Conservation (phyloP, 2,797 vertebrate species). For the Gymnothorax reevesii region DNA sequence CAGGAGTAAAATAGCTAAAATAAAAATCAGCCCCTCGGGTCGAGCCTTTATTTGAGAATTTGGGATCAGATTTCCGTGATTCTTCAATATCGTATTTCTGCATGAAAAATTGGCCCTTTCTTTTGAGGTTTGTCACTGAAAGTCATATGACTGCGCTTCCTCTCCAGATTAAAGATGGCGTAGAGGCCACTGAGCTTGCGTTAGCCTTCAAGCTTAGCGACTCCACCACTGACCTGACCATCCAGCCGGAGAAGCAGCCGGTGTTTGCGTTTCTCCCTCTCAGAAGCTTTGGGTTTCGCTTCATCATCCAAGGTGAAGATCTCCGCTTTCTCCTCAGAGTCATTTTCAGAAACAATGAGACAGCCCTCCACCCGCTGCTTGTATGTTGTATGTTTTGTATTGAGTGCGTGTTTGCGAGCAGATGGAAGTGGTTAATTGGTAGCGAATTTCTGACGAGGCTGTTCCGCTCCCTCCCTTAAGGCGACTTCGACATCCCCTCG, state of each 20-base stretch:
- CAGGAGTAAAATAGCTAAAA: not conserved
- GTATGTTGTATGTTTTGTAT: not conserved
- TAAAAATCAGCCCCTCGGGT: not conserved
- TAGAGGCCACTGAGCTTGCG: constrained; percentile 75
- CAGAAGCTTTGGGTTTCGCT: constrained; percentile 79
- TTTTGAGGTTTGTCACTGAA: not conserved
- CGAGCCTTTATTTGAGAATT: not conserved
- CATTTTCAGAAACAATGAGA: not conserved
- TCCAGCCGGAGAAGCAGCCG: constrained; percentile 73
- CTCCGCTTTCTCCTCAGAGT: not conserved
- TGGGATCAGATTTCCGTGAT: not conserved
- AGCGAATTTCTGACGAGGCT: not conserved
- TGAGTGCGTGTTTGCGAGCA: not conserved
- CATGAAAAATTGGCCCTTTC: not conserved
- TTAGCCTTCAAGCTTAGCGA: constrained; percentile 73
- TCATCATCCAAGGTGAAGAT: constrained; percentile 75
- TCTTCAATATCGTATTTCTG: not conserved
- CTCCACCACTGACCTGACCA: constrained; percentile 38
- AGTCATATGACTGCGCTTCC: constrained; percentile 17
- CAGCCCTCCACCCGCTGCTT: not conserved
- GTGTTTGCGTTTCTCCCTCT: constrained; percentile 80
- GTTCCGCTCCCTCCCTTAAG: constrained; percentile 49
- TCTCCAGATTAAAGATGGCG: constrained; percentile 72
- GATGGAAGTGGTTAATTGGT: not conserved
- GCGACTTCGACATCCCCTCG: constrained; percentile 81